Percentiles rank a stretch among this genome's conserved stretches.
These are phyloP conservation scores for Apodemus sylvaticus DNA, from an alignment of 2,113 vertebrate species.

Conservation along the genomic window DNA sequence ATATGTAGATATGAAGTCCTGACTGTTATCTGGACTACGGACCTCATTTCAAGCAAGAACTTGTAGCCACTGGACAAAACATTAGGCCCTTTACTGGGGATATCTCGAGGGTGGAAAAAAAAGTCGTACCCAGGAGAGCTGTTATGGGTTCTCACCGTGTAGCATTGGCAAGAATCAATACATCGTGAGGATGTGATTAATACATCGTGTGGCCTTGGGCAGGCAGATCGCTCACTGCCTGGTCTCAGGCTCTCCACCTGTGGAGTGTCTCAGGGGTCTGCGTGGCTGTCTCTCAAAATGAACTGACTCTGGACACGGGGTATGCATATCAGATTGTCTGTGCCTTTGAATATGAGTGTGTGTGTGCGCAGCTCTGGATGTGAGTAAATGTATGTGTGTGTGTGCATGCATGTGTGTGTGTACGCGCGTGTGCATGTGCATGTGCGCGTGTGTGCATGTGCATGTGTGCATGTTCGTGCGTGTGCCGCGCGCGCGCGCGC, in stretches of 20 bases:
- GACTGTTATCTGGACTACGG: not conserved
- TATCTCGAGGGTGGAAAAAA: not conserved
- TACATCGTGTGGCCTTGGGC: not conserved
- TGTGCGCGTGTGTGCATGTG: no score
- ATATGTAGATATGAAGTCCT: not conserved
- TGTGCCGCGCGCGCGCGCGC: no score
- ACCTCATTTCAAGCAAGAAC: not conserved
- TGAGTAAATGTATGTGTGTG: no score
- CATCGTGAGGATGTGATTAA: not conserved
- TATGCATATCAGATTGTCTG: not conserved
- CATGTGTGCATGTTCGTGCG: no score
- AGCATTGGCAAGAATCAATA: not conserved
- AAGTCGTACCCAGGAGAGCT: not conserved
- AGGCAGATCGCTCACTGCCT: not conserved
- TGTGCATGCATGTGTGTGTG: no score
- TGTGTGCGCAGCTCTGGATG: not conserved
- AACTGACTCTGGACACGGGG: not conserved
- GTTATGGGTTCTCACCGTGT: not conserved
- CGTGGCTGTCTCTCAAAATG: not conserved
- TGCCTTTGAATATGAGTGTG: not conserved
- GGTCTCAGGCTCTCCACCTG: not conserved
- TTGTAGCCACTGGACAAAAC: not conserved
- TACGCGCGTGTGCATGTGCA: no score
- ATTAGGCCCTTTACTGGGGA: not conserved
- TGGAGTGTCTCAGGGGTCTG: not conserved